Conservation (phyloP, 2,888 invertebrate species). For the Laspeyria flexula region DNA sequence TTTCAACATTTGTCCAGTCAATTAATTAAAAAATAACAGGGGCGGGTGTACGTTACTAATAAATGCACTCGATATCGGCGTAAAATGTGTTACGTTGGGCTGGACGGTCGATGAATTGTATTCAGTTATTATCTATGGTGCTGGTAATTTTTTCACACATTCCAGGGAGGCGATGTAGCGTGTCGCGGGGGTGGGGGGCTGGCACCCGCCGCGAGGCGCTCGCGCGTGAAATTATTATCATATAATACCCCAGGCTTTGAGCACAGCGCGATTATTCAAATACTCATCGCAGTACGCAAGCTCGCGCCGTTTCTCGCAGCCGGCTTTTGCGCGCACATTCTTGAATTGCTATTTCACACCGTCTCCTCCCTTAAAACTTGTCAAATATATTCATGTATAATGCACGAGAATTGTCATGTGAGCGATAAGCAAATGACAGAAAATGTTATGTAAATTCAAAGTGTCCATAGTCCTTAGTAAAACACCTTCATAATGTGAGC, state of each 20-base stretch:
- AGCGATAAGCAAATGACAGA: conserved; percentile 84
- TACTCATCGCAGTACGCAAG: conserved; percentile 66
- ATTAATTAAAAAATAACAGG: conserved; percentile 71
- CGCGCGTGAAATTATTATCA: conserved; percentile 85
- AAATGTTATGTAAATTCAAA: conserved; percentile 83
- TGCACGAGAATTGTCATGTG: conserved; percentile 80
- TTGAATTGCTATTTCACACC: conserved; percentile 66
- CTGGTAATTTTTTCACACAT: conserved; percentile 77
- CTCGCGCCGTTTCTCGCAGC: conserved; percentile 37
- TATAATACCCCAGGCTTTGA: conserved; percentile 78
- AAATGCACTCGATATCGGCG: conserved; percentile 54
- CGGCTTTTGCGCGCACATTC: conserved; percentile 62
- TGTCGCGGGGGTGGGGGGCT: conserved; percentile 52
- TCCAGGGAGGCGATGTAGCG: conserved; percentile 62
- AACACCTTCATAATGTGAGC: conserved; percentile 73
- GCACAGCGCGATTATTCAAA: conserved; percentile 82
- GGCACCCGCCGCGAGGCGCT: conserved; percentile 66
- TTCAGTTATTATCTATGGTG: conserved; percentile 49
- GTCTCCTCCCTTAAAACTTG: conserved; percentile 72
- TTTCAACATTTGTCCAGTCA: conserved; percentile 74
- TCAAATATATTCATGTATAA: conserved; percentile 82
- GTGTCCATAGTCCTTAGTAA: conserved; percentile 76
- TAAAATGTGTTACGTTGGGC: conserved; percentile 56
- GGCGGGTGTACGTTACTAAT: conserved; percentile 45
- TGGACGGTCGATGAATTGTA: conserved; percentile 39